These are phyloP conservation scores for Micropterix aruncella DNA, from an alignment of 2,888 invertebrate species.

Conservation along the genomic window DNA sequence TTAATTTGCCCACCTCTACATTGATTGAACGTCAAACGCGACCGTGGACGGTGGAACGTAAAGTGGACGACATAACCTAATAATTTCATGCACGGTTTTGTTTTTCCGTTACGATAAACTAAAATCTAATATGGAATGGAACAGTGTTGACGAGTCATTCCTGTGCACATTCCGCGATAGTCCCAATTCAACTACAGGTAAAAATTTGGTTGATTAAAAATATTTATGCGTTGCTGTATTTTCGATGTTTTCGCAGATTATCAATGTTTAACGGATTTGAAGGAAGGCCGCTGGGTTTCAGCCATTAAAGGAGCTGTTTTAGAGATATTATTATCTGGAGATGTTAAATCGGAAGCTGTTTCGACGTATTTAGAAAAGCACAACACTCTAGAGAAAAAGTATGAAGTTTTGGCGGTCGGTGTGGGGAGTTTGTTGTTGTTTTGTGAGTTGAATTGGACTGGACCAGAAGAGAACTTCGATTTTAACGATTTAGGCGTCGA, in stretches of 20 bases:
- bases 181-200: too few species aligned
- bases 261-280: neutral
- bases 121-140: too few species aligned
- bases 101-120: too few species aligned
- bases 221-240: too few species aligned
- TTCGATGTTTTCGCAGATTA: neutral
- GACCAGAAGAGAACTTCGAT: conserved; percentile 40
- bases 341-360: conserved; percentile 19
- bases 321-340: conserved; percentile 4
- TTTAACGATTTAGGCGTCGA: conserved; percentile 23
- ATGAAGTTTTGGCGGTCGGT: conserved; percentile 39
- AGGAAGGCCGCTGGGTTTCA: neutral
- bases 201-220: too few species aligned
- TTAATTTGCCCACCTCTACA: too few species aligned
- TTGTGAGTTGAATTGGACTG: conserved; percentile 71
- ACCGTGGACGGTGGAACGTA: too few species aligned
- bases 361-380: conserved; percentile 17
- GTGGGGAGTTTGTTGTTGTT: conserved; percentile 56
- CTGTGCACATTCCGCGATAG: neutral
- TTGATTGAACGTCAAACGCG: too few species aligned
- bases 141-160: neutral
- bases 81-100: too few species aligned
- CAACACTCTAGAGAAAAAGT: conserved; percentile 15
- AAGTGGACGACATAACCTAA: too few species aligned
- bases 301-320: neutral